Evolutionary conservation across 2,888 invertebrate genomes (phyloP).

Genomic region (Dendrolimus pini): DNA sequence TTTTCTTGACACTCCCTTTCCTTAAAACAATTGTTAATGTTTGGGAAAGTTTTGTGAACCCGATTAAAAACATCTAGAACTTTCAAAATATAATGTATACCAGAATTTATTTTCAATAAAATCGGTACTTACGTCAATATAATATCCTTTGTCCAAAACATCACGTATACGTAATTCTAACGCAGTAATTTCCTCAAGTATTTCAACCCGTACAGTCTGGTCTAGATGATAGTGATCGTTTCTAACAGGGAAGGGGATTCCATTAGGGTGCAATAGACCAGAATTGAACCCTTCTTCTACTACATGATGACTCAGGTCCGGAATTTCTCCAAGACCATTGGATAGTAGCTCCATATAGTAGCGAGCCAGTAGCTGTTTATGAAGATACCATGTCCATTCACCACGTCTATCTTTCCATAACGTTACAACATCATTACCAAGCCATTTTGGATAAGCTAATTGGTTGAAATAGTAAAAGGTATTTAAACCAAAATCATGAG

Average conservation of each 20-base stretch:
- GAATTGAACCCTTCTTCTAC: conserved; percentile 79
- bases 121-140: conserved; percentile 47
- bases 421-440: conserved; percentile 71
- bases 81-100: too few relatives aligned
- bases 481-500: conserved; percentile 83
- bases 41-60: too few relatives aligned
- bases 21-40: too few relatives aligned
- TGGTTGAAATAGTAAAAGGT: conserved; percentile 79
- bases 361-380: conserved; percentile 81
- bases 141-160: conserved; percentile 76
- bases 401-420: conserved; percentile 77
- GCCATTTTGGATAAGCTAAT: conserved; percentile 80
- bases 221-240: conserved; percentile 73
- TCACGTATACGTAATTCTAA: conserved; percentile 76
- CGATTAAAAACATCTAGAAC: too few relatives aligned
- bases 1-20: too few relatives aligned
- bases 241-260: conserved; percentile 80
- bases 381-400: conserved; percentile 78
- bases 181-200: conserved; percentile 58
- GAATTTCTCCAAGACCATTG: conserved; percentile 81
- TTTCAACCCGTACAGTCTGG: conserved; percentile 54
- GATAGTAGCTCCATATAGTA: conserved; percentile 87
- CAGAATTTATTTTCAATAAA: too few relatives aligned
- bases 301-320: conserved; percentile 70
- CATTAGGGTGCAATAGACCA: conserved; percentile 79